Conservation (phyloP, 2,113 vertebrate genomes). For the Meles meles region DNA sequence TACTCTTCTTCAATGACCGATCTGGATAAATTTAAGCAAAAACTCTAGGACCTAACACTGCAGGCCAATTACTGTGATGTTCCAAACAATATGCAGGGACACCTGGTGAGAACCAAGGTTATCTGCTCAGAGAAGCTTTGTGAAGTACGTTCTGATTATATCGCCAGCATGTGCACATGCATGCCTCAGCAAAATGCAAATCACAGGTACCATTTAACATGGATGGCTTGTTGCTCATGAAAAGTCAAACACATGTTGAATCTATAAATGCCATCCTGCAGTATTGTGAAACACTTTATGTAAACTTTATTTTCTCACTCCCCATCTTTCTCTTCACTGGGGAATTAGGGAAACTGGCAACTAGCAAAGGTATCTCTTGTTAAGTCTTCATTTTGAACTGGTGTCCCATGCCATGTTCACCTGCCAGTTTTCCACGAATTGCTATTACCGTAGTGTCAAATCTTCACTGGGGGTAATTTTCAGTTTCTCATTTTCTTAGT, state of each 20-base stretch:
- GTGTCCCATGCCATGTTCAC: neutral
- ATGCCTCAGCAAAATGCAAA: neutral
- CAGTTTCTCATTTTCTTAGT: neutral
- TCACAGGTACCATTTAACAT: neutral
- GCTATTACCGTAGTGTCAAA: neutral
- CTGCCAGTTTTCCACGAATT: neutral
- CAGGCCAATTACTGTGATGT: neutral
- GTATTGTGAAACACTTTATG: neutral
- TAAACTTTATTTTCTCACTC: slow-evolving; percentile 10
- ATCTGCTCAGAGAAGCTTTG: neutral
- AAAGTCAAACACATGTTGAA: neutral
- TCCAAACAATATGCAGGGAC: neutral
- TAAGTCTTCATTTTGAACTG: neutral
- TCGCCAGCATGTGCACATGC: neutral
- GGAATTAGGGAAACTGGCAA: neutral
- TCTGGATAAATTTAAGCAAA: neutral
- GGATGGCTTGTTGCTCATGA: neutral
- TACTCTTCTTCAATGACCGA: neutral
- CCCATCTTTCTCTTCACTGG: neutral
- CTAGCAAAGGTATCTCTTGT: neutral
- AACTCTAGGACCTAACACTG: neutral
- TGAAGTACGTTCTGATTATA: neutral
- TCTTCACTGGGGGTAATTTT: neutral
- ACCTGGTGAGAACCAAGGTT: neutral
- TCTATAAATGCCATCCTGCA: neutral